These are phyloP conservation scores for Phrynocephalus versicolor DNA, from an alignment of 2,113 vertebrate species.

Conservation along the genomic window DNA sequence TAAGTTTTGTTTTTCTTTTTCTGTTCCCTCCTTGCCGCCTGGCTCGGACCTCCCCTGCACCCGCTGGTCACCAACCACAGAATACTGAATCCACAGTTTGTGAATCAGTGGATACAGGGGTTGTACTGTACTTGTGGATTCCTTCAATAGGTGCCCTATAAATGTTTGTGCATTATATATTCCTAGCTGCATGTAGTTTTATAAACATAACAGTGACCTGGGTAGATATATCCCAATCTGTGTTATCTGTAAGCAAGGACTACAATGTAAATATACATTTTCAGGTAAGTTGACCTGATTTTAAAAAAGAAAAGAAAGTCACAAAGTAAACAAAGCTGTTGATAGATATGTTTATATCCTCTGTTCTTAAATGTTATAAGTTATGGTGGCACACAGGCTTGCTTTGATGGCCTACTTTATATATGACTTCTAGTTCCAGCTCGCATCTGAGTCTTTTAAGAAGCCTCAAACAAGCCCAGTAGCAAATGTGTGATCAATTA, in stretches of 20 bases:
- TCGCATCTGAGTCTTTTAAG: conserved; percentile 42
- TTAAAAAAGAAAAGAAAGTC: neutral
- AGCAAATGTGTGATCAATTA: conserved; percentile 64
- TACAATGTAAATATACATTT: neutral
- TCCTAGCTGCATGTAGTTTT: neutral
- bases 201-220: neutral
- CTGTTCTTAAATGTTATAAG: neutral
- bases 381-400: neutral
- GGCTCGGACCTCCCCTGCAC: no score
- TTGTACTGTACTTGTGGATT: neutral
- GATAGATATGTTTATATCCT: no score
- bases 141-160: neutral
- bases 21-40: no score
- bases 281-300: neutral
- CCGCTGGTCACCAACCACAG: no score
- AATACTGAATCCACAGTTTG: no score
- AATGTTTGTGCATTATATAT: neutral
- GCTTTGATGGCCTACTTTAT: neutral
- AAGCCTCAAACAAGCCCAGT: conserved; percentile 46
- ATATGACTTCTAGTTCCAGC: neutral
- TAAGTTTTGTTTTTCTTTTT: no score
- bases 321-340: no score
- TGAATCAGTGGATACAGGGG: no score
- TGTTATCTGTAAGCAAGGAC: no score
- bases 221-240: no score